Evolutionary conservation across 2,797 vertebrate genomes (phyloP), one percentile per base, ranked within the genome.

Genomic region (Gallinago stenura): DNA sequence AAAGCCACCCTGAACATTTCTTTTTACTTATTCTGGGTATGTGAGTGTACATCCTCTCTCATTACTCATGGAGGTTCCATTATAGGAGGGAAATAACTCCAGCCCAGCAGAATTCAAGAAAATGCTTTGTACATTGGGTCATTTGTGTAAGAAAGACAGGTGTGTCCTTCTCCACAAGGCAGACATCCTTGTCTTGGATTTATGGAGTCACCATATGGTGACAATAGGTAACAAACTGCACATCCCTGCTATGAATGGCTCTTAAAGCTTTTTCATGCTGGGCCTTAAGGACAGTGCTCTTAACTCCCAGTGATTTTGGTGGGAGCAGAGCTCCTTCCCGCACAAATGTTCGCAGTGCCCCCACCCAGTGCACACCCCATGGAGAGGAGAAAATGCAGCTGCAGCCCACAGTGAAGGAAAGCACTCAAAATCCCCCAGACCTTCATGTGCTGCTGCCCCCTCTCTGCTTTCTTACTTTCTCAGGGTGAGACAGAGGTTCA

Each of bases 311-410:
- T 17, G 48, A 37, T 41, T 61, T 15, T 41, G 37, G 13, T 24
- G 21, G 37, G 22, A 77, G 53, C 39, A 54, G 51, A 70, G 39
- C 20, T 56, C 30, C 20, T 50, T 58, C 22, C 62, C 19, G 5
- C 25, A 50, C n/a, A 41, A 53, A 37, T 6, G 15, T 5, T 11
- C 0, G 1, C 28, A 33, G 41, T 1, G 1, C 7, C 71, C 60
- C 31, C 58, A 77, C 5, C 31, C 37, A 35, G 31, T 3, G 1
- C 15, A 11, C 8, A 39, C 13, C 35, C 28, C 24, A 6, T 13
- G 22, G 58, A 46, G 16, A 48, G n/a, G 10, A n/a, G 31, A 58
- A 77, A 57, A 82, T 10, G 45, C 28, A n/a, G 41, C 18, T 61
- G 33, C 17, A 60, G 39, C 7, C 31, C 12, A 30, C 13, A 43